Evolutionary conservation across 2,797 vertebrate species (phyloP), one percentile per base, ranked within the genome.

Genomic region (Fistularia commersonii): DNA sequence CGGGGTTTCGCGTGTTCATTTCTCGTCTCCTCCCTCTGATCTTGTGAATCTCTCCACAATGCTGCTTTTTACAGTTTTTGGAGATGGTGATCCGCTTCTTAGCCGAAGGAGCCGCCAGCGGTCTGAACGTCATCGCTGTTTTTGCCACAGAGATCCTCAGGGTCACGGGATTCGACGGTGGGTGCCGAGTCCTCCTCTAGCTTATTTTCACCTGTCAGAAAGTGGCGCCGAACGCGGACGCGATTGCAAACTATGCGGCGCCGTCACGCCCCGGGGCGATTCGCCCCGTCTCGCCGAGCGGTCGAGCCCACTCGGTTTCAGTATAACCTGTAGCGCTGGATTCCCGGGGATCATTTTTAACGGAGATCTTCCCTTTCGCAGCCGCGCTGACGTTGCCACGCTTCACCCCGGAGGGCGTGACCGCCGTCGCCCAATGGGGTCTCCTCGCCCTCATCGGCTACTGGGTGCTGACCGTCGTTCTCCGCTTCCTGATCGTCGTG

Each of bases 91-190:
- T 91, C 69, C 72, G 77, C 38, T 86, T 89, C 70, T 50, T 92
- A 49, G 88, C 91, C 8, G 88, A 91, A 61, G 91, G 91, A 52
- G 89, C 87, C 32, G 90, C 91, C 50, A 91, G 89, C 7, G 91
- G 91, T 60, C 84, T 92, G 42, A 92, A 92, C 1, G 90, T 92
- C 78, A 90, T 91, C 3, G 88, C 88, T 1, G 90, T 90, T 38
- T 91, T 88, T 23, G 76, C 90, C 61, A 75, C 87, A 1, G 91
- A 91, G 80, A 88, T 92, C 65, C 85, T 91, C 66, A 72, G 86
- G 58, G 90, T 85, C 43, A 88, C 85, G 7, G 91, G 90, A 75
- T 69, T 89, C 3, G 79, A 86, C 8, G 88, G 91, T 91, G 75
- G 74, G 91, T 87, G 51, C 39, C 31, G 10, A 4, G 6, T 43